Conservation (phyloP, 35 echinoderm and acorn worm genomes). For the Ophiothrix spiculata region DNA sequence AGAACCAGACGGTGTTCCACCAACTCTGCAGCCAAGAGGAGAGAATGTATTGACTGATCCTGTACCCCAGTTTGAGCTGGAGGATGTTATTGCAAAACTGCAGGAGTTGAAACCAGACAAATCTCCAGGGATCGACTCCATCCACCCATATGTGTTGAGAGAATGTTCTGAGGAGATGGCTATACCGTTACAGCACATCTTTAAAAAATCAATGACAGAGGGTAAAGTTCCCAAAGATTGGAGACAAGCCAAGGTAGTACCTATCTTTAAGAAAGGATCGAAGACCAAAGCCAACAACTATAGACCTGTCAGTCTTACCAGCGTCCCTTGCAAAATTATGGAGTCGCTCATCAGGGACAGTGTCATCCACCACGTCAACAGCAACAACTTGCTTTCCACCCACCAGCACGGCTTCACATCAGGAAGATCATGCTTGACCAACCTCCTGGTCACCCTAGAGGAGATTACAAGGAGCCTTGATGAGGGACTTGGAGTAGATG, state of each 20-base stretch:
- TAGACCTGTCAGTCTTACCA: conserved; percentile 7
- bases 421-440: neutral
- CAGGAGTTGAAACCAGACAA: neutral
- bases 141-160: neutral
- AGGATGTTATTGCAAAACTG: neutral
- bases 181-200: neutral
- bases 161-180: neutral
- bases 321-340: neutral
- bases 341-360: neutral
- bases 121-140: neutral
- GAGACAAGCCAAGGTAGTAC: neutral
- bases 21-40: neutral
- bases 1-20: neutral
- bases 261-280: neutral
- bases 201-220: neutral
- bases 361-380: neutral
- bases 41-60: neutral
- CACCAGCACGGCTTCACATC: neutral
- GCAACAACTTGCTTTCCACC: neutral
- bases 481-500: neutral
- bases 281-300: neutral
- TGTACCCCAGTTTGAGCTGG: neutral
- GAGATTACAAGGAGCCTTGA: neutral
- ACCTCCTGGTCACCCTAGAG: neutral
- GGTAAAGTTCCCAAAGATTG: neutral